A percentile compares a stretch with the other conserved stretches of the same genome.
phyloP scores from a whole-genome alignment of 2,113 vertebrate genomes.

The Anolis sagrei region DNA sequence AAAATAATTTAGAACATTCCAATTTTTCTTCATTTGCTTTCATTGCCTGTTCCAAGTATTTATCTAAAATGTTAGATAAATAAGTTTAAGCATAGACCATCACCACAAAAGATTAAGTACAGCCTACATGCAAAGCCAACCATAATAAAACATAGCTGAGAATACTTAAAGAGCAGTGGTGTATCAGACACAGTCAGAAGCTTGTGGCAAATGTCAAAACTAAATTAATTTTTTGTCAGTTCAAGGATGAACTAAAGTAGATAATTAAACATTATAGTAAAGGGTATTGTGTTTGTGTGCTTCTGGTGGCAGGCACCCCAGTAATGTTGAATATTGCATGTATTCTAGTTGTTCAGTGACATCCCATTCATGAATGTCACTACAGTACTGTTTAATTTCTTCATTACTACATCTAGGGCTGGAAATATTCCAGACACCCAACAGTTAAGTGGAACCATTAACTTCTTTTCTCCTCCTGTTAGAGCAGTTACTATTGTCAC shows the following conservation, averaged over 20 bases:
- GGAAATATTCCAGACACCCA: not conserved
- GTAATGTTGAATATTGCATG: not conserved
- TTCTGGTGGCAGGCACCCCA: not conserved
- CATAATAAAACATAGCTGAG: not conserved
- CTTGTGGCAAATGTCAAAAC: not conserved
- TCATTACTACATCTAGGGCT: not conserved
- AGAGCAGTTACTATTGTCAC: not conserved
- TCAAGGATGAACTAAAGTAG: not conserved
- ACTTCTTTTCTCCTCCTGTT: not conserved
- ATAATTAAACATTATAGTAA: not conserved
- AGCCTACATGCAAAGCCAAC: not conserved
- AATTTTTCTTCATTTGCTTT: not conserved
- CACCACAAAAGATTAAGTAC: not conserved
- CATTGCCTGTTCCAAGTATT: not conserved
- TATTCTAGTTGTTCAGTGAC: not conserved
- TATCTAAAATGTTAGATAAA: not conserved
- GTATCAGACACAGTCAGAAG: not conserved
- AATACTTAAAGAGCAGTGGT: not conserved
- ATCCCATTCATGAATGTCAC: not conserved
- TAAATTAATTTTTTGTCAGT: not conserved
- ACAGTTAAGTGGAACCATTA: not conserved
- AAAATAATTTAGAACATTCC: not conserved
- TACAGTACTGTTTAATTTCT: not conserved
- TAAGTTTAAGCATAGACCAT: not conserved
- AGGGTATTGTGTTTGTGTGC: not conserved